Base-by-base conservation (phyloP, 2,113 vertebrate species). In the Apus apus region DNA sequence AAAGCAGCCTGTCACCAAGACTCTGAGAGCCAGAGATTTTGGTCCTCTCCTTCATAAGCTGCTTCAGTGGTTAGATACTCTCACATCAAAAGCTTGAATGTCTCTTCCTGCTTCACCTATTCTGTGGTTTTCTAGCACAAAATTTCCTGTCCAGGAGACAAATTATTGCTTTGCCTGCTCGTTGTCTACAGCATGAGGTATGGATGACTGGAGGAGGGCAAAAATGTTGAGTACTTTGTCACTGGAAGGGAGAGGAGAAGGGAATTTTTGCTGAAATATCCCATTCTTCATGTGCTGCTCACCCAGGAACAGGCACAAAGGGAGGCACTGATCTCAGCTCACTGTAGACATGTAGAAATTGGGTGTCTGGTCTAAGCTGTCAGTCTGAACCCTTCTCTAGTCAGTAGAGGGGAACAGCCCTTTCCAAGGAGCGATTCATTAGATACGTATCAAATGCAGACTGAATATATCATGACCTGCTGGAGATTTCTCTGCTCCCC, bases 121-220 rank as follows among this genome's bases (percentile, higher is more conserved):
- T 17, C 62, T 53, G 22, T 36, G 60, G 51, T 80, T 86, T 83
- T 79, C 60, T 80, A 73, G 36, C 65, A 61, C 56, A 1, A 4
- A 40, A 67, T 60, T 91, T 89, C 66, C 70, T 25, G 38, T 25
- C 53, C 27, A 17, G 71, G 57, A 88, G 62, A 60, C 11, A 64
- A 64, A 71, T 87, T 23, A 40, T 19, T 46, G 36, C 36, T 91
- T 76, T 80, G 25, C 43, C 68, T 74, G 48, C 25, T 46, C 26
- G 21, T 11, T 7, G 22, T 74, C 29, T 58, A 43, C 58, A 48
- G 71, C 0, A 1, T 11, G 60, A 67, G 51, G 6, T 38, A 16
- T 0, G 67, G 36, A 8, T 21, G 43, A 20, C 2, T 5, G 57
- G 74, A 61, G 13, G 11, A 50, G 1, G 10, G 48, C 4, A 13